phyloP scores from a whole-genome alignment of 2,113 vertebrate species.

The Crotalus horridus region DNA sequence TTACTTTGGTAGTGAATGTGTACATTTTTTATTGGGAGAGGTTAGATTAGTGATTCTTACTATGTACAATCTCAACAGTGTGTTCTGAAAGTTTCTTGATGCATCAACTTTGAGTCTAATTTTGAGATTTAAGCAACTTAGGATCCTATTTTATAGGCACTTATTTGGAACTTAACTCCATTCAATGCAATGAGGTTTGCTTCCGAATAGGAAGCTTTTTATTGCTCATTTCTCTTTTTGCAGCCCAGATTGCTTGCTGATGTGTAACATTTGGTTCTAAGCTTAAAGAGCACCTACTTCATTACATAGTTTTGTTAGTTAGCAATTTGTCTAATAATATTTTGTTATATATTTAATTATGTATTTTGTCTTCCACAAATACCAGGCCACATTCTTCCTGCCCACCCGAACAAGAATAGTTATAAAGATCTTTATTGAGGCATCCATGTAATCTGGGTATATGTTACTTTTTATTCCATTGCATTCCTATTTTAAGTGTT shows the following conservation, averaged over 20 bases:
- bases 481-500: background rate
- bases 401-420: background rate
- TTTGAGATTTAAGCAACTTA: background rate
- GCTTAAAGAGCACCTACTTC: background rate
- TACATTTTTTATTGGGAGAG: background rate
- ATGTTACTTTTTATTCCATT: background rate
- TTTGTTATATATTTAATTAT: background rate
- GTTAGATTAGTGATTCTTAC: background rate
- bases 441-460: background rate
- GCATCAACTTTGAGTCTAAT: background rate
- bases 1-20: slow-evolving; percentile 6
- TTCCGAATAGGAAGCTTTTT: background rate
- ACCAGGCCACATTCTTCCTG: too few relatives aligned
- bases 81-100: background rate
- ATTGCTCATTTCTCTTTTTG: background rate
- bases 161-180: background rate
- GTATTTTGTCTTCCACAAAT: background rate
- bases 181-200: background rate
- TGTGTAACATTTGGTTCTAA: background rate
- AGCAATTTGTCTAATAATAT: background rate
- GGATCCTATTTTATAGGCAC: background rate
- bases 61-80: background rate
- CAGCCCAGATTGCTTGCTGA: background rate
- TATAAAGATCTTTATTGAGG: background rate
- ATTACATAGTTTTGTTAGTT: background rate